Evolutionary conservation across 2,888 invertebrate species (phyloP), one percentile per base, ranked within the genome.

Genomic region (Lampropteryx suffumata): DNA sequence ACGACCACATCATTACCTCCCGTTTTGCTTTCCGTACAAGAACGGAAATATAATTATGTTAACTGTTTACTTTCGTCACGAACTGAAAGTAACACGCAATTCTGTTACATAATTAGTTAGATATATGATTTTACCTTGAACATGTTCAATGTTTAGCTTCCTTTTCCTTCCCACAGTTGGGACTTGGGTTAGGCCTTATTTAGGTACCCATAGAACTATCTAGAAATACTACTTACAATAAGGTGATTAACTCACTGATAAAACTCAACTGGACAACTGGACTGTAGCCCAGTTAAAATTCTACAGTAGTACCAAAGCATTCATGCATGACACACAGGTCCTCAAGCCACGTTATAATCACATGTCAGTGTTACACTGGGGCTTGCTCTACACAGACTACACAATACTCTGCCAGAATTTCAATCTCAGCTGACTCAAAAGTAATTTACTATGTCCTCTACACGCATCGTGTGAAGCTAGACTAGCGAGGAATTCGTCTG

Each of bases 371-470:
- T n/a, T n/a, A 50, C 41, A 33, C 17, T 3, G 4, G 17, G 2
- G 4, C 17, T 17, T 4, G 4, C 4, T 5, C 6, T 24, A 6
- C 21, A 21, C 7, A 24, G 24, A 6, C 7, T 24, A 24, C 24
- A 24, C 7, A 5, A 24, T 7, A 24, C 5, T 24, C 3, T 24
- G 24, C 6, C 3, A 24, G 7, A 21, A 24, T 6, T 7, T 7
- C 24, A 24, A 24, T 24, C 7, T 24, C 24, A 24, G 6, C 24
- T 24, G 24, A 7, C 24, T 24, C 1, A 24, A 24, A 60, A 62
- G 59, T 62, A 64, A 66, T 64, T 58, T 64, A 56, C 50, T 36
- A 45, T 41, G 57, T 58, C 58, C 48, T 43, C 48, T 45, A 59
- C 56, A 55, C 50, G 37, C 54, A 37, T 53, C 53, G 43, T 10